Percentiles rank a stretch among this genome's conserved stretches.
phyloP scores from a whole-genome alignment of 2,888 invertebrate species.

The Muscina levida region DNA sequence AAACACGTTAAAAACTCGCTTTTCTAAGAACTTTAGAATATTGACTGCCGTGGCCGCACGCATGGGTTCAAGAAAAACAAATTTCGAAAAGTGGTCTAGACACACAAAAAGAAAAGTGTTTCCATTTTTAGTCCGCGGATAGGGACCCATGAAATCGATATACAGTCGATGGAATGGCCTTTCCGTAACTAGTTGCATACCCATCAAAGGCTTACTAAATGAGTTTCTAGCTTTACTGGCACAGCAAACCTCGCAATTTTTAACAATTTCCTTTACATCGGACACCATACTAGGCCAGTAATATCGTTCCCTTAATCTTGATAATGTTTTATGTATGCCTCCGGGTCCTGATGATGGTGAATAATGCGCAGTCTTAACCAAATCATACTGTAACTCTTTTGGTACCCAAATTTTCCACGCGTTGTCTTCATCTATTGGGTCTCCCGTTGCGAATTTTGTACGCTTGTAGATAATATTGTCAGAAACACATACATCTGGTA shows the following conservation, averaged over 20 bases:
- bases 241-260: not conserved
- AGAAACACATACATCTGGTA: slow-evolving; percentile 12
- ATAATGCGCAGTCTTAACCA: slow-evolving; percentile 28
- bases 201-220: not conserved
- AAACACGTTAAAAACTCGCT: slow-evolving; percentile 67
- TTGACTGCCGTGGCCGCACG: slow-evolving; percentile 24
- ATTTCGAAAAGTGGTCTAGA: no score
- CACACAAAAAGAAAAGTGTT: no score
- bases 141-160: no score
- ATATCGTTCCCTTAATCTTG: not conserved
- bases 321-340: not conserved
- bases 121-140: no score
- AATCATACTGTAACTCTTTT: not conserved
- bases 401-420: slow-evolving; percentile 37
- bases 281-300: not conserved
- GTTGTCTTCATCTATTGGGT: not conserved
- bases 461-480: slow-evolving; percentile 22
- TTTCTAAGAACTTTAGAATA: slow-evolving; percentile 40
- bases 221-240: not conserved
- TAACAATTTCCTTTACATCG: not conserved
- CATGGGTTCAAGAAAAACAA: slow-evolving; percentile 35
- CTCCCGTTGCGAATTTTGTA: not conserved
- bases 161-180: no score
- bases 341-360: slow-evolving; percentile 14
- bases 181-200: not conserved